Percentiles rank a stretch among this genome's conserved stretches.
phyloP scores from a whole-genome alignment of 2,797 vertebrate species.

The Pangasius mekongensis region DNA sequence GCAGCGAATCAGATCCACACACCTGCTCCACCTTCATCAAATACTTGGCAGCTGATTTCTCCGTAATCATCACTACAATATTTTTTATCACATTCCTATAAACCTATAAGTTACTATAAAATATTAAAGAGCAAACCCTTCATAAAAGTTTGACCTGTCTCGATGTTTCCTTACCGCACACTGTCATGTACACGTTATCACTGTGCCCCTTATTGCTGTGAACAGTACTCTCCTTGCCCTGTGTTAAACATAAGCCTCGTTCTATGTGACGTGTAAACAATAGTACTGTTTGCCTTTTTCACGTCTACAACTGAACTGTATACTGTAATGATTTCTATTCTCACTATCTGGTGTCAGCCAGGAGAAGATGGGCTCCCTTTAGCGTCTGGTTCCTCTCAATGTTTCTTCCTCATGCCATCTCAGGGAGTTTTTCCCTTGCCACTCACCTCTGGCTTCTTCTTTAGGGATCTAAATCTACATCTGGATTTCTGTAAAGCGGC shows the following conservation, averaged over 20 bases:
- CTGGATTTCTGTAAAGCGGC: not conserved
- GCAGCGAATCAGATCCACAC: not conserved
- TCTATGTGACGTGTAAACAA: not conserved
- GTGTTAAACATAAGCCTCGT: not conserved
- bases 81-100: not conserved
- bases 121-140: not conserved
- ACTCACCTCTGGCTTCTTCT: not conserved
- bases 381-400: not conserved
- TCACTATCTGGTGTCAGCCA: not conserved
- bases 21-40: not conserved
- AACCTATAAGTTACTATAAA: not conserved
- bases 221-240: not conserved
- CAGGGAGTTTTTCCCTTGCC: not conserved
- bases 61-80: not conserved
- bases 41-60: not conserved
- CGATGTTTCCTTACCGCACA: not conserved
- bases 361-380: not conserved
- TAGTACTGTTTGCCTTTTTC: not conserved
- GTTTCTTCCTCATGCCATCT: not conserved
- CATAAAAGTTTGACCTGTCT: too few species aligned
- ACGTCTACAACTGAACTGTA: not conserved
- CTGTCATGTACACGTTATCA: not conserved
- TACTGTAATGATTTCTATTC: not conserved
- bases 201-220: not conserved
- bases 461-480: not conserved